phyloP scores from a whole-genome alignment of 1,140 invertebrate genomes.

The Zaprionus kolodkinae region DNA sequence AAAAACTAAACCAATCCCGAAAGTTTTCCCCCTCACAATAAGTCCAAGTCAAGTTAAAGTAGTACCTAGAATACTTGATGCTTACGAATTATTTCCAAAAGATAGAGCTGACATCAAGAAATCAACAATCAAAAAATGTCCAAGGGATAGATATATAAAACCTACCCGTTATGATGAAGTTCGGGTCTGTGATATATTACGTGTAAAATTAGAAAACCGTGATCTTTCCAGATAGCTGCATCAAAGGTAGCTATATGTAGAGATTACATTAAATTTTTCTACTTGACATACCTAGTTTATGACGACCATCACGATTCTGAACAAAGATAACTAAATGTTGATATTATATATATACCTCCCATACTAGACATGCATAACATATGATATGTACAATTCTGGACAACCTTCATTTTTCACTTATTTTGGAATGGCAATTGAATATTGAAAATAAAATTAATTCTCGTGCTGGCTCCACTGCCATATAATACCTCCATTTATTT shows the following conservation, averaged over 20 bases:
- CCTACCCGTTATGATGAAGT: conserved; percentile 45
- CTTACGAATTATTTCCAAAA: neutral
- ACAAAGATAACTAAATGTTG: neutral
- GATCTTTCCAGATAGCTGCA: conserved; percentile 48
- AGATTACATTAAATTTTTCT: neutral
- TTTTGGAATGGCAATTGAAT: too few species aligned
- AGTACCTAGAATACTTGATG: too few species aligned
- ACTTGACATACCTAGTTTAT: neutral
- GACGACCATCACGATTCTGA: neutral
- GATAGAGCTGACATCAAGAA: conserved; percentile 10
- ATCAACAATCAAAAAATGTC: conserved; percentile 25
- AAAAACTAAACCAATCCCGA: neutral
- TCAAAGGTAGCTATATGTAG: neutral
- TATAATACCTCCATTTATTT: too few species aligned
- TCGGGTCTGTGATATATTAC: conserved; percentile 57
- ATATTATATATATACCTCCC: too few species aligned
- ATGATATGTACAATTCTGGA: too few species aligned
- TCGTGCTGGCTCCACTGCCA: too few species aligned
- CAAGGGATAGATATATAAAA: neutral
- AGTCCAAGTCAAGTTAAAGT: neutral
- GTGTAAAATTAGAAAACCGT: conserved; percentile 53
- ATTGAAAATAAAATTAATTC: too few species aligned
- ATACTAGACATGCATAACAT: too few species aligned
- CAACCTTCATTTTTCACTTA: too few species aligned
- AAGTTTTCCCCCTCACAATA: neutral